Base-by-base conservation (phyloP, 2,113 vertebrate species). In the Tinamus guttatus region DNA sequence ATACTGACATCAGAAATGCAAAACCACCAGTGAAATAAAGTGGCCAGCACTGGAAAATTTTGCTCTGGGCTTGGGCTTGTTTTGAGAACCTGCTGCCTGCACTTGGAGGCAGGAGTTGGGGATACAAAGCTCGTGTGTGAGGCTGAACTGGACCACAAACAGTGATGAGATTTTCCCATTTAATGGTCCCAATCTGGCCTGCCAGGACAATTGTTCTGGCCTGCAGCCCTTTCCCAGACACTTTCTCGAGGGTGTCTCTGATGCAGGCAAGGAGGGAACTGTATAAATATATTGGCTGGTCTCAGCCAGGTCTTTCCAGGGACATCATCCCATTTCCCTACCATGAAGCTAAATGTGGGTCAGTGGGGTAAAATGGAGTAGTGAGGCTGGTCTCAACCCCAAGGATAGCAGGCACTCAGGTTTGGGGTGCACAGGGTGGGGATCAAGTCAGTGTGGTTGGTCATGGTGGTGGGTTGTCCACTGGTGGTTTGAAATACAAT, bases 1-100 rank as follows among this genome's bases (percentile, higher is more conserved):
- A 65, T 93, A 93, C 24, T 92, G 94, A 94, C 85, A 96, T 94
- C 71, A 97, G 80, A 87, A 95, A 91, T 86, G 73, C 47, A 84
- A 96, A 94, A 89, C 30, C 83, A 79, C 58, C 77, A 63, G 73
- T 73, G 77, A 79, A 92, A 90, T 90, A 92, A 93, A 58, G 62
- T 81, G 80, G 13, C 27, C 87, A 54, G 85, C 81, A 69, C 77
- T 79, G 76, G 74, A 89, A 95, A 90, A 73, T 69, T 84, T 49
- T 45, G 11, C 63, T 89, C 56, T 81, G 83, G 92, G 88, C 80
- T 90, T 1, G 8, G 52, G 4, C 85, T 79, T 69, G 2, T 41
- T 92, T 86, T 89, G 65, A n/a, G 87, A 89, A 90, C 69, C 34
- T 74, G 45, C 41, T 94, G 82, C 56, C 69, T 77, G 8, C 0